These are phyloP conservation scores for Daktulosphaira vitifoliae DNA, from an alignment of 1,140 invertebrate species.

Conservation along the genomic window DNA sequence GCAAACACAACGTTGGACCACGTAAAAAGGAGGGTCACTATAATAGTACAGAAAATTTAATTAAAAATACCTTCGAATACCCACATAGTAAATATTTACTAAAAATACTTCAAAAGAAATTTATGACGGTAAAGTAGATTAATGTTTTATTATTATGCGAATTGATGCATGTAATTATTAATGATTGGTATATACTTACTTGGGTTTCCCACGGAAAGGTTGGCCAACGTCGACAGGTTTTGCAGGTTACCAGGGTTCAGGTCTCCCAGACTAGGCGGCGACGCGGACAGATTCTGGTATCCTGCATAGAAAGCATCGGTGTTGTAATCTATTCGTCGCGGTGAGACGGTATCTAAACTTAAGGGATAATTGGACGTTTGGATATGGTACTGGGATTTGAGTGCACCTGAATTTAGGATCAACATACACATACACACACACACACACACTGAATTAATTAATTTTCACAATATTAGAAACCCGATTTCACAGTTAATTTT, in stretches of 20 bases:
- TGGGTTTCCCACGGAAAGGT: constrained; percentile 46
- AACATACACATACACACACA: not conserved
- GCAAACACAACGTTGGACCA: too few species aligned
- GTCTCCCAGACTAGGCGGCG: constrained; percentile 39
- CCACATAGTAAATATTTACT: too few species aligned
- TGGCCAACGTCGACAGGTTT: constrained; percentile 54
- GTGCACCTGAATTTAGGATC: constrained; percentile 18
- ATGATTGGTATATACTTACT: constrained; percentile 43
- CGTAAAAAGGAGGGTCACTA: too few species aligned
- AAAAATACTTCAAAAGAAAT: too few species aligned
- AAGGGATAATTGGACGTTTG: constrained; percentile 25
- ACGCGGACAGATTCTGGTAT: constrained; percentile 11
- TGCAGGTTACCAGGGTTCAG: constrained; percentile 53
- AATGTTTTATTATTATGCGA: too few species aligned
- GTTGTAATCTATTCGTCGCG: constrained; percentile 17
- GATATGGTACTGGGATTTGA: constrained; percentile 32
- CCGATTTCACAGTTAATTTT: too few species aligned
- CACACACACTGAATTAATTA: constrained; percentile 11
- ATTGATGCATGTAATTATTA: too few species aligned
- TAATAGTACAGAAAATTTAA: too few species aligned
- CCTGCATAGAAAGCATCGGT: constrained; percentile 33
- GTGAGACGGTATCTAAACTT: constrained; percentile 17
- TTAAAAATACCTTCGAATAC: too few species aligned
- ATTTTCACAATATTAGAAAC: not conserved
- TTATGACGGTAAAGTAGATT: too few species aligned